Evolutionary conservation across 1,140 invertebrate species (phyloP), one percentile per base, ranked within the genome.

Genomic region (Drosophila kepulauana): DNA sequence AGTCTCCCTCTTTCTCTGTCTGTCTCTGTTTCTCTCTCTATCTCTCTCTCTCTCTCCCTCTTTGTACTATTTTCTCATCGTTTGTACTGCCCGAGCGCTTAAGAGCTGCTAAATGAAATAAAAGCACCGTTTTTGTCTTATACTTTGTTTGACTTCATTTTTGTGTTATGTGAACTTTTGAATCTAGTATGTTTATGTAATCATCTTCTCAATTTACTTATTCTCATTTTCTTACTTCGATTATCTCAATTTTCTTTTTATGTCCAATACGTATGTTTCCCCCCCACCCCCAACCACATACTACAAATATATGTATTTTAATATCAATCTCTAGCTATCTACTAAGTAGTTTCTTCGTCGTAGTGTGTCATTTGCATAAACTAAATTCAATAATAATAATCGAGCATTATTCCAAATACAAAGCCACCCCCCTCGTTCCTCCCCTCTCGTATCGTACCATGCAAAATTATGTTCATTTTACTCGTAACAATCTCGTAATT

Each of bases 61-160:
- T 66, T 52, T 76, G 65, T 78, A 75, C 67, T 80, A 41, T 80
- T 59, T 74, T 43, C 51, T 68, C 75, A 78, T 86, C 69, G 64
- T 86, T 75, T 78, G 62, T 65, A 66, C 46, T 74, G 71, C 64
- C 70, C 58, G 58, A 75, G 52, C 35, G 72, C 72, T 75, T 76
- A 46, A 59, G 71, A 82, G 79, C 63, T 82, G 75, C 70, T 46
- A 63, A 67, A 82, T 76, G 63, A 65, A 75, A 25, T 25, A 3
- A 43, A 43, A 82, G 84, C 82, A 87, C 84, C 63, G 6, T 38
- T 72, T 87, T 74, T 75, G 43, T 41, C 49, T 65, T 49, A 11
- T 79, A 38, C 6, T 71, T 64, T 71, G 1, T 70, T 70, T 57
- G 20, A 65, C 33, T 78, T 62, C 6, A 28, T 51, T 73, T 73